These are phyloP conservation scores for Sorex maritimensis DNA, from an alignment of 2,797 vertebrate genomes.

Conservation along the genomic window DNA sequence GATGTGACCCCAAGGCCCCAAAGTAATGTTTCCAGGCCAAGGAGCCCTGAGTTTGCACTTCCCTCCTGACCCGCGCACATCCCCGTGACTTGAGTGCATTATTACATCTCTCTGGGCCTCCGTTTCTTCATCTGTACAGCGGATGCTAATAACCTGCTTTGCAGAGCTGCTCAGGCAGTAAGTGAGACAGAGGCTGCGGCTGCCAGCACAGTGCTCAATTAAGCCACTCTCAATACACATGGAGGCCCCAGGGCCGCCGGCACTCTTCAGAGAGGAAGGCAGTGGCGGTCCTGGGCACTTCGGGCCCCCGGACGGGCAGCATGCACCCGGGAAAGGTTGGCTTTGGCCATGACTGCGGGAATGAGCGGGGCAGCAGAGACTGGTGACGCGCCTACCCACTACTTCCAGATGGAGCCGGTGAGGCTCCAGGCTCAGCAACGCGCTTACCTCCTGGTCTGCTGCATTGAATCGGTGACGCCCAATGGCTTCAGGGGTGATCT, in stretches of 20 bases:
- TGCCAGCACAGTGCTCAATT: not conserved
- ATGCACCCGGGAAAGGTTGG: not conserved
- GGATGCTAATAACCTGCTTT: not conserved
- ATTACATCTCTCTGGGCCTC: not conserved
- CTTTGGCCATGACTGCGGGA: not conserved
- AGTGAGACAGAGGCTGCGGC: not conserved
- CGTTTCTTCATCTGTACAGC: not conserved
- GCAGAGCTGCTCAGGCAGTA: not conserved
- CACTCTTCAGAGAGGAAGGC: not conserved
- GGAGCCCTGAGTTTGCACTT: not conserved
- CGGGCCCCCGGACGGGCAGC: not conserved
- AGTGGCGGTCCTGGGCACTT: not conserved
- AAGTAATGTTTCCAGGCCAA: no score
- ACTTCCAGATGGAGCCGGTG: not conserved
- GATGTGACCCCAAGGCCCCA: no score
- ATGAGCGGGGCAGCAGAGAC: not conserved
- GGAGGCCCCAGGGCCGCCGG: not conserved
- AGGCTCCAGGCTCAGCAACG: not conserved
- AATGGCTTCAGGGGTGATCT: conserved; percentile 95
- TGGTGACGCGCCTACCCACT: not conserved
- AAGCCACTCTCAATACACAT: rapidly evolving
- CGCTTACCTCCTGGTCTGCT: conserved; percentile 90
- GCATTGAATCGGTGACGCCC: conserved; percentile 94
- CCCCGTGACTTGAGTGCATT: not conserved
- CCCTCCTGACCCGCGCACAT: no score